These are phyloP conservation scores for Habroteleia sp. DNA, from an alignment of 2,888 invertebrate genomes.

Conservation along the genomic window DNA sequence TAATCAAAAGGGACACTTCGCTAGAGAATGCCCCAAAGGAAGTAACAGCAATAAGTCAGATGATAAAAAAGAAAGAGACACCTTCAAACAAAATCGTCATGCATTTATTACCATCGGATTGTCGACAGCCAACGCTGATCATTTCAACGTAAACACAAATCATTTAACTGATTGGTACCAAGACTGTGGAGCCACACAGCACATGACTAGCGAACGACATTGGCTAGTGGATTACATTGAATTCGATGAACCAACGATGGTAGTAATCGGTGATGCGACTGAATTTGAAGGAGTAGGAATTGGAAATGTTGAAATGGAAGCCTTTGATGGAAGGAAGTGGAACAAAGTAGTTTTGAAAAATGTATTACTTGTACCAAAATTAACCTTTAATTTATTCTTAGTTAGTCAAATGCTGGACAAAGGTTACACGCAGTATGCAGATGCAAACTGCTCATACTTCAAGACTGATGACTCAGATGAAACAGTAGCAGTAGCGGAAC, in stretches of 20 bases:
- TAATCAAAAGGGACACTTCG: slow-evolving; percentile 3
- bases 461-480: neutral
- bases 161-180: slow-evolving; percentile 1
- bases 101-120: too few species aligned
- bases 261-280: neutral
- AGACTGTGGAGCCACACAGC: neutral
- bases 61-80: neutral
- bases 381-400: neutral
- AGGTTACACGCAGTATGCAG: neutral
- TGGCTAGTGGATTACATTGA: neutral
- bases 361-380: neutral
- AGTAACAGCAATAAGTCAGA: neutral
- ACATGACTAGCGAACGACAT: neutral
- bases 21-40: neutral
- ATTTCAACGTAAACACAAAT: neutral
- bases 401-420: neutral
- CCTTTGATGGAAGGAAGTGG: neutral
- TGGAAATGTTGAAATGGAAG: neutral
- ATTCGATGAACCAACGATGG: neutral
- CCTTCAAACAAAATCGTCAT: too few species aligned
- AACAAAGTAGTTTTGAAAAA: neutral
- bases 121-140: too few species aligned
- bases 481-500: neutral
- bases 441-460: neutral
- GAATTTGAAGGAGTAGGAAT: neutral